These are phyloP conservation scores for Falco cherrug DNA, from an alignment of 2,797 vertebrate genomes.

Conservation along the genomic window DNA sequence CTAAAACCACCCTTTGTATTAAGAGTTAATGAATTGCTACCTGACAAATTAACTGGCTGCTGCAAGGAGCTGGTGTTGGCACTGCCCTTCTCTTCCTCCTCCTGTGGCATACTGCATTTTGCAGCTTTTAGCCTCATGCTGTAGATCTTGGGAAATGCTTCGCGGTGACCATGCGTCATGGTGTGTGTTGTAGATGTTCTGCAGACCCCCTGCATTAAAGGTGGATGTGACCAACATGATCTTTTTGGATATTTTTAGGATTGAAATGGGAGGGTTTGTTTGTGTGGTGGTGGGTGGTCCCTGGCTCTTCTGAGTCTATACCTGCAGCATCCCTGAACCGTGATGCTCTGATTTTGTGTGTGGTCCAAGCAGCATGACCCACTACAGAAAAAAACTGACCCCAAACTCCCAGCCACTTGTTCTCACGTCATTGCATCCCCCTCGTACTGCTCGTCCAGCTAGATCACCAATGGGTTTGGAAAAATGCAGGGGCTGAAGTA, in stretches of 20 bases:
- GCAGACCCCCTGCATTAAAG: neutral
- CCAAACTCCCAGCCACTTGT: neutral
- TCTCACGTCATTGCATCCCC: neutral
- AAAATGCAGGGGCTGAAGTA: neutral
- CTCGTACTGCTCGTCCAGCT: neutral
- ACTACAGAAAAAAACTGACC: neutral
- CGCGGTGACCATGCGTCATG: accelerated
- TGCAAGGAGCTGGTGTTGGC: neutral
- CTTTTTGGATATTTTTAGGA: neutral
- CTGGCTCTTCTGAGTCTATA: neutral
- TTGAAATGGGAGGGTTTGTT: neutral
- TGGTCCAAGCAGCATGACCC: neutral
- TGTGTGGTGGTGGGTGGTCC: too few relatives aligned
- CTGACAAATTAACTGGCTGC: neutral
- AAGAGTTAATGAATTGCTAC: slow-evolving; percentile 25
- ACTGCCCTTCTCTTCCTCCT: neutral
- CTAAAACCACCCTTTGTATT: neutral
- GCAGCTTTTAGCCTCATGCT: neutral
- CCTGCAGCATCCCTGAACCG: neutral
- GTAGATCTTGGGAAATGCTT: neutral
- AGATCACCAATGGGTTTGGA: accelerated
- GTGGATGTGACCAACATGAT: neutral
- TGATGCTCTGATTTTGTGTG: neutral
- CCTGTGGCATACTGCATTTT: neutral
- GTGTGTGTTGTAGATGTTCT: neutral